These are phyloP conservation scores for Drosophila quadrilineata DNA, from an alignment of 1,140 invertebrate genomes.

Conservation along the genomic window DNA sequence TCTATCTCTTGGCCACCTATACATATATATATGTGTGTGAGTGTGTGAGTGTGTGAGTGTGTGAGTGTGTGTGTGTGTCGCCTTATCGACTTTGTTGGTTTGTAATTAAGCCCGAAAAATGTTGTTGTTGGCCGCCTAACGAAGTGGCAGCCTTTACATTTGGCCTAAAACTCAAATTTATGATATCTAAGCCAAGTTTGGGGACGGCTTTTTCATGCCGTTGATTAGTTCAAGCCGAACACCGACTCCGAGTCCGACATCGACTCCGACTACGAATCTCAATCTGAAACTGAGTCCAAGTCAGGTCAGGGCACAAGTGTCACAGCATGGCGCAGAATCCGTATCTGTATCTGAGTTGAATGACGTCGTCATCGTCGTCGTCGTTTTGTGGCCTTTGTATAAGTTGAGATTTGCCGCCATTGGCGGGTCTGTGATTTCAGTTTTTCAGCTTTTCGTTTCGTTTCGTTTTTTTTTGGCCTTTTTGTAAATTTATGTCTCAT, in stretches of 20 bases:
- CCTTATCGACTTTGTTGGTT: conserved; percentile 67
- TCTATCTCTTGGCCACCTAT: no score
- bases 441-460: conserved; percentile 50
- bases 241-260: background rate
- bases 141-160: conserved; percentile 55
- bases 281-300: no score
- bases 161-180: conserved; percentile 69
- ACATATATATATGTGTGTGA: no score
- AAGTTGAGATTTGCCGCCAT: conserved; percentile 67
- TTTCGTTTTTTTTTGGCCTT: no score
- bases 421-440: conserved; percentile 42
- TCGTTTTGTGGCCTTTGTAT: conserved; percentile 73
- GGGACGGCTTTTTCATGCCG: conserved; percentile 54
- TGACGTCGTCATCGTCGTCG: conserved; percentile 12
- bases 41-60: no score
- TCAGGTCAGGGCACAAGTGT: conserved; percentile 61
- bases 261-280: no score
- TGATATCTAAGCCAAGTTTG: conserved; percentile 49
- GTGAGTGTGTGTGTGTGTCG: no score
- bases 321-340: conserved; percentile 66
- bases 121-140: conserved; percentile 15
- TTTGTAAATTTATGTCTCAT: conserved; percentile 78
- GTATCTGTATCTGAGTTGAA: conserved; percentile 2
- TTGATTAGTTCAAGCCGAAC: conserved; percentile 62
- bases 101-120: conserved; percentile 63